Evolutionary conservation across 2,888 invertebrate species (phyloP).

Genomic region (Tenthredo notha): DNA sequence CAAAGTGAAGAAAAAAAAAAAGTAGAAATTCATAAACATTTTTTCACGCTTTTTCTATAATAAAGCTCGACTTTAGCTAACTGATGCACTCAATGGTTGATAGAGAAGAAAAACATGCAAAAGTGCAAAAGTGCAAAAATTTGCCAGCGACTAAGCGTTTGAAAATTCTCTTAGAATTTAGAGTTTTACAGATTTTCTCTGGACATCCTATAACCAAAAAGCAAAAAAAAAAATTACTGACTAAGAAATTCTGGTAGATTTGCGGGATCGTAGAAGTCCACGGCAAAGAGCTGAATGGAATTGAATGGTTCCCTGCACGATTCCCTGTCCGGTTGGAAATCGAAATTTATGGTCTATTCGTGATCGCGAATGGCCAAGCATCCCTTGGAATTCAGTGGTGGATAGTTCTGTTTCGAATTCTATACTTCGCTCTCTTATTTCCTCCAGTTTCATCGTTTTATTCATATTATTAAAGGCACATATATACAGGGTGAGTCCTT

Average conservation of each 20-base stretch:
- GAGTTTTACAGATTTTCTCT: too few relatives aligned
- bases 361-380: slow-evolving; percentile 47
- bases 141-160: background rate
- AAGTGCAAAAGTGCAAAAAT: background rate
- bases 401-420: background rate
- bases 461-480: background rate
- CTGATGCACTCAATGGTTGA: background rate
- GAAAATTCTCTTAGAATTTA: too few relatives aligned
- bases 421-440: slow-evolving; percentile 36
- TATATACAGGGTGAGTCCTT: too few relatives aligned
- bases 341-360: slow-evolving; percentile 64
- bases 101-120: background rate
- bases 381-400: slow-evolving; percentile 43
- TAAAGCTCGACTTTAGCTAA: too few relatives aligned
- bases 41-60: background rate
- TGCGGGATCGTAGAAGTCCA: slow-evolving; percentile 26
- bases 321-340: slow-evolving; percentile 65
- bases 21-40: background rate
- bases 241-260: background rate
- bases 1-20: background rate
- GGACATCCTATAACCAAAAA: background rate
- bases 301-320: slow-evolving; percentile 66
- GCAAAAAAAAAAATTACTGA: background rate
- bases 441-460: background rate
- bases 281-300: slow-evolving; percentile 61